Evolutionary conservation across 2,888 invertebrate genomes (phyloP).

Genomic region (Endotricha flammealis): DNA sequence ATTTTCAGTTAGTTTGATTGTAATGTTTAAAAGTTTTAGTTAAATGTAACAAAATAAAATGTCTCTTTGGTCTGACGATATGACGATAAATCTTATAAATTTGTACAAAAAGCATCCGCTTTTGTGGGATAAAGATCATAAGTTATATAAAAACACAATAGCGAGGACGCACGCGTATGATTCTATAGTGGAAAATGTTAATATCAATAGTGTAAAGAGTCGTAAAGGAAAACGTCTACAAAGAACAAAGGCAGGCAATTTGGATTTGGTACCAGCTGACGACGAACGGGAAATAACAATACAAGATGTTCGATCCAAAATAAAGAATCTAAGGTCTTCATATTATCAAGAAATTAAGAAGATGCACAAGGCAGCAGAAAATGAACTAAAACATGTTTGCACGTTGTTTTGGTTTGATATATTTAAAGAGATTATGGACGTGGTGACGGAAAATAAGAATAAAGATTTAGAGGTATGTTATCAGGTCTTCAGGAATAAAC

Average conservation of each 20-base stretch:
- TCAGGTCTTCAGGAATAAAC: no score
- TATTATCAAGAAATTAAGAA: slow-evolving; percentile 11
- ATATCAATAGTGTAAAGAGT: no score
- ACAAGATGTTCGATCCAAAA: slow-evolving; percentile 10
- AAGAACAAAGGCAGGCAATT: no score
- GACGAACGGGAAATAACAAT: slow-evolving; percentile 1
- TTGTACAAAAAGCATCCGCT: slow-evolving; percentile 11
- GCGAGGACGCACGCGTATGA: slow-evolving; percentile 10
- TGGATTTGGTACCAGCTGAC: no score
- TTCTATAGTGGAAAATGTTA: slow-evolving; percentile 1
- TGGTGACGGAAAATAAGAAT: slow-evolving; percentile 1
- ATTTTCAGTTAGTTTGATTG: slow-evolving; percentile 10
- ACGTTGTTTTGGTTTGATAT: slow-evolving; percentile 4
- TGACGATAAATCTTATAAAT: slow-evolving; percentile 10
- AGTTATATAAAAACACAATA: slow-evolving; percentile 8
- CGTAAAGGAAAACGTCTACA: no score
- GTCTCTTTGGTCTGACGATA: slow-evolving; percentile 12
- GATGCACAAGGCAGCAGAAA: neutral
- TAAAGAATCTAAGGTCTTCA: slow-evolving; percentile 12
- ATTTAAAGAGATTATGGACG: slow-evolving; percentile 11
- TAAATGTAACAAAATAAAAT: neutral
- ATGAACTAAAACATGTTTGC: neutral
- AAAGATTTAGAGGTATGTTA: no score
- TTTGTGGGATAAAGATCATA: slow-evolving; percentile 10
- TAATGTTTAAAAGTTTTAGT: slow-evolving; percentile 3